A percentile compares a stretch with the other conserved stretches of the same genome.
phyloP scores from a whole-genome alignment of 2,888 invertebrate species.

The Drosophila longiperda region DNA sequence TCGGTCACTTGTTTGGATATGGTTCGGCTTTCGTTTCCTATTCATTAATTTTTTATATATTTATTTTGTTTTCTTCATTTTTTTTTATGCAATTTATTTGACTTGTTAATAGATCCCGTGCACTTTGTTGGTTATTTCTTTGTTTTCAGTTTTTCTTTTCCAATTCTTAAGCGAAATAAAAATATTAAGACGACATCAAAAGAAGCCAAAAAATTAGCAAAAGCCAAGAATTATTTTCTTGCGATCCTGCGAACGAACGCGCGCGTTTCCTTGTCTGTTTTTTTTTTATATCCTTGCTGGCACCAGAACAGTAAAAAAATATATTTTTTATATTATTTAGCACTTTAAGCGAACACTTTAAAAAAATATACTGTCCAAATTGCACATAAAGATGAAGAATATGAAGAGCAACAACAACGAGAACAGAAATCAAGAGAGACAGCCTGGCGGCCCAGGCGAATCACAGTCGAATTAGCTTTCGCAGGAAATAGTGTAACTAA shows the following conservation, averaged over 20 bases:
- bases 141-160: constrained; percentile 8
- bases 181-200: neutral
- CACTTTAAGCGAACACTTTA: constrained; percentile 60
- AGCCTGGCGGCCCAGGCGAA: constrained; percentile 48
- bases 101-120: constrained; percentile 17
- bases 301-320: constrained; percentile 38
- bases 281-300: constrained; percentile 28
- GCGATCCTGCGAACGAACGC: constrained; percentile 38
- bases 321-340: neutral
- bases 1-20: constrained; percentile 7
- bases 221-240: constrained; percentile 15
- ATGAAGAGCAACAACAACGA: constrained; percentile 15
- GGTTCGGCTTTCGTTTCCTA: neutral
- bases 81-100: constrained; percentile 7
- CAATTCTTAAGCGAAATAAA: constrained; percentile 1
- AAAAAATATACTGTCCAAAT: constrained; percentile 45
- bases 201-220: constrained; percentile 3
- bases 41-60: neutral
- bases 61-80: neutral
- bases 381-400: constrained; percentile 37
- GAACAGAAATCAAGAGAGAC: constrained; percentile 33
- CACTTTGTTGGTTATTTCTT: constrained; percentile 5
- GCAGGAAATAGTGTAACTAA: constrained; percentile 34
- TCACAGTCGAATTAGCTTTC: constrained; percentile 16
- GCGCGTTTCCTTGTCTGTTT: constrained; percentile 4